Base-by-base conservation (phyloP, 2,797 vertebrate genomes). In the Dicrostonyx torquatus region DNA sequence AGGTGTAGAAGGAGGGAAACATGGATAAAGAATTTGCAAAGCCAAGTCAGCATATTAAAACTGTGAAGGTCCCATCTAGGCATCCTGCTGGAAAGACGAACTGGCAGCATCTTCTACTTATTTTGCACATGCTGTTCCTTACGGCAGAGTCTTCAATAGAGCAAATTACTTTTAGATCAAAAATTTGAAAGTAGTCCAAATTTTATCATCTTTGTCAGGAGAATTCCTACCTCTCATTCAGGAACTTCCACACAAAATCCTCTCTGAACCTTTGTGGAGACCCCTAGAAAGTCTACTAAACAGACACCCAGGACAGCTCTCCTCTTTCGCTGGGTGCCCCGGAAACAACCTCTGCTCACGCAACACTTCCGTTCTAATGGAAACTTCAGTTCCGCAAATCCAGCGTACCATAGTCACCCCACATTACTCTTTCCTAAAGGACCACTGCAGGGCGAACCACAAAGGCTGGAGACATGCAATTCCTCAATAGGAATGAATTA, bases 311-410 rank as follows among this genome's bases (percentile, higher is more conserved):
- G 96, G 98, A 97, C 96, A 96, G 97, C 95, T 94, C 84, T 95
- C 97, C 88, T 96, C 93, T 92, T 96, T 97, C 89, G 79, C 97
- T 97, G 95, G 94, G 87, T 97, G 95, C 95, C 97, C 95, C 95
- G 95, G 95, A 97, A 97, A 98, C 97, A 96, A 92, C 94, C 95
- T 98, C 97, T 62, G 14, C 62, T 98, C 98, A 96, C 92, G 96
- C 96, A 98, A 97, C 96, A 96, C 95, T 98, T 97, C 97, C 95
- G 97, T 96, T 96, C 95, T 97, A 98, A 97, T 95, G 97, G 97
- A 98, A 98, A 97, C 94, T 95, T 95, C 93, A 90, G 95, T 92
- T 97, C 96, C 97, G 95, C 92, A 96, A 96, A 97, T 98, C 95
- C 97, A 97, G 98, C 94, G 94, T 97, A 93, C 95, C 94, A 95